Evolutionary conservation across 2,888 invertebrate species (phyloP).

Genomic region (Chrysotoxum bicinctum): DNA sequence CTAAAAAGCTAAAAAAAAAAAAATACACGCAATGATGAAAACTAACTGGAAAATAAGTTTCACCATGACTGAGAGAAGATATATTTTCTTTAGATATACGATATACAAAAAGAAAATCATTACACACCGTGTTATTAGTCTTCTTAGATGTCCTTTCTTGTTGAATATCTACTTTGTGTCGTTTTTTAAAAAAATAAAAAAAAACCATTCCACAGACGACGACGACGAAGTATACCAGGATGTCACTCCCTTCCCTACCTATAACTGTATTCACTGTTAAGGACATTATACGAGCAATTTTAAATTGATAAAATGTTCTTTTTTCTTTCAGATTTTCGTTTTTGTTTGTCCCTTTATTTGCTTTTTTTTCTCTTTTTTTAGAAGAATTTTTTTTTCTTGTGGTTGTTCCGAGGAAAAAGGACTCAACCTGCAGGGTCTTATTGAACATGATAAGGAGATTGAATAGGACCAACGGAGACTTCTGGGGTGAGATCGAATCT

Average conservation of each 20-base stretch:
- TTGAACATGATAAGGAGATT: constrained; percentile 47
- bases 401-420: neutral
- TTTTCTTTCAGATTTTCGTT: neutral
- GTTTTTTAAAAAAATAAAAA: neutral
- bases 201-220: neutral
- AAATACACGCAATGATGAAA: constrained; percentile 32
- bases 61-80: constrained; percentile 11
- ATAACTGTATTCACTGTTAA: constrained; percentile 62
- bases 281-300: constrained; percentile 65
- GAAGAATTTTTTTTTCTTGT: constrained; percentile 30
- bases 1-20: neutral
- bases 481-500: neutral
- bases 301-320: constrained; percentile 67
- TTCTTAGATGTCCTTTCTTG: constrained; percentile 58
- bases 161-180: constrained; percentile 35
- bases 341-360: neutral
- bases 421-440: neutral
- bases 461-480: constrained; percentile 31
- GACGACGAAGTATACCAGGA: neutral
- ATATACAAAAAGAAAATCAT: constrained; percentile 51
- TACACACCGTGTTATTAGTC: constrained; percentile 65
- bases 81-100: constrained; percentile 25
- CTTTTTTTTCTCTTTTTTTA: neutral
- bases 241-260: constrained; percentile 9
- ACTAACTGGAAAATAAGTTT: constrained; percentile 15